A percentile compares a stretch with the other conserved stretches of the same genome.
Evolutionary conservation across 2,888 invertebrate species (phyloP).

Genomic region (Brachycybe producta): DNA sequence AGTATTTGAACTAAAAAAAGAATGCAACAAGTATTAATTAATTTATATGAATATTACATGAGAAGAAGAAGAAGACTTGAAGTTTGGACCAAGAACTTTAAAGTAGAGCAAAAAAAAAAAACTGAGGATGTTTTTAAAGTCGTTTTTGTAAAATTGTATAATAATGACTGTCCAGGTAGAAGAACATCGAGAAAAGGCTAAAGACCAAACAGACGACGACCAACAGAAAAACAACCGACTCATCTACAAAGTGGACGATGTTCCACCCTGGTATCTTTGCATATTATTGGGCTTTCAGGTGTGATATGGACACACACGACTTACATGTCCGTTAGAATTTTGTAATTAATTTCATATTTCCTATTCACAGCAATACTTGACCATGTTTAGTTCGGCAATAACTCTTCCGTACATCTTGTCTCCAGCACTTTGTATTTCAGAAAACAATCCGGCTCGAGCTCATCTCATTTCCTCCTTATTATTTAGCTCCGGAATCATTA

Average conservation of each 20-base stretch:
- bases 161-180: too few relatives aligned
- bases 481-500: slow-evolving; percentile 63
- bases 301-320: slow-evolving; percentile 21
- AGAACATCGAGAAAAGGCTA: background rate
- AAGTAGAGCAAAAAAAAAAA: too few relatives aligned
- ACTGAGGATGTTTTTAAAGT: too few relatives aligned
- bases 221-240: slow-evolving; percentile 13
- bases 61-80: too few relatives aligned
- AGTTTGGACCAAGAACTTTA: too few relatives aligned
- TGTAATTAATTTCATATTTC: background rate
- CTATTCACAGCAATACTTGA: slow-evolving; percentile 25
- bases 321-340: too few relatives aligned
- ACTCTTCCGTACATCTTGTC: slow-evolving; percentile 25
- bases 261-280: slow-evolving; percentile 71
- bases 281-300: slow-evolving; percentile 70
- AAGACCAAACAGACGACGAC: background rate
- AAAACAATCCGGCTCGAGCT: slow-evolving; percentile 57
- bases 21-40: too few relatives aligned
- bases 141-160: too few relatives aligned
- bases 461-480: slow-evolving; percentile 69
- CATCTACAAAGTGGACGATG: slow-evolving; percentile 60
- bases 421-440: slow-evolving; percentile 29
- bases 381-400: slow-evolving; percentile 25
- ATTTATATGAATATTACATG: too few relatives aligned
- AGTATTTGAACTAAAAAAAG: too few relatives aligned